A percentile compares a stretch with the other conserved stretches of the same genome.
These are phyloP conservation scores for Malaclemys terrapin DNA, from an alignment of 2,113 vertebrate genomes.

Conservation along the genomic window DNA sequence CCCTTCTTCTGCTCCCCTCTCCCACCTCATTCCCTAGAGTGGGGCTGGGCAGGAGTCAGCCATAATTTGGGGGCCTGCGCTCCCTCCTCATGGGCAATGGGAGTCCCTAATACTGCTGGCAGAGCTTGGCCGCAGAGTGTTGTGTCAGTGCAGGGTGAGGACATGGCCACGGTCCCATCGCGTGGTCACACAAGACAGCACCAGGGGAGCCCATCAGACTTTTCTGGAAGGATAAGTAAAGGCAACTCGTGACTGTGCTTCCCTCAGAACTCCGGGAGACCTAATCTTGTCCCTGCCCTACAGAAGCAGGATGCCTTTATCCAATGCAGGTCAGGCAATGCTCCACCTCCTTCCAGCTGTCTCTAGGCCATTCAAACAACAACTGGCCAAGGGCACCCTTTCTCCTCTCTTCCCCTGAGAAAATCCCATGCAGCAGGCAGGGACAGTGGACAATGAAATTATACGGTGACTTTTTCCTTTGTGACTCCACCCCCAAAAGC, in stretches of 20 bases:
- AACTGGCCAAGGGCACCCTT: neutral
- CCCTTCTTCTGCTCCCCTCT: neutral
- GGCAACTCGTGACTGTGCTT: neutral
- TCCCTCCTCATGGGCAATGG: neutral
- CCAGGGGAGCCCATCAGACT: neutral
- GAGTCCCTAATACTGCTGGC: neutral
- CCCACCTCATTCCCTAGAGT: neutral
- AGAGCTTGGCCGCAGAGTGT: neutral
- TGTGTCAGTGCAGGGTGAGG: rapidly evolving
- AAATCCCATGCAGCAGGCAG: neutral
- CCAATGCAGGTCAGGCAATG: rapidly evolving
- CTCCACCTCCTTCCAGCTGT: neutral
- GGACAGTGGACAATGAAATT: neutral
- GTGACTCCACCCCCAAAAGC: neutral
- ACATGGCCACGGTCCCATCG: neutral
- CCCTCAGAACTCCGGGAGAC: neutral
- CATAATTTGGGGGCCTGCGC: neutral
- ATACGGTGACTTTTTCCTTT: neutral
- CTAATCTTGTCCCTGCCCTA: neutral
- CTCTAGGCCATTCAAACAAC: neutral
- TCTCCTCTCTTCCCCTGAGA: neutral
- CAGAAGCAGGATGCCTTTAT: neutral
- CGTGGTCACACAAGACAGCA: neutral
- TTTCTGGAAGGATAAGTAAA: neutral
- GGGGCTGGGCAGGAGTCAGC: neutral